Conservation (phyloP, 2,888 invertebrate species). For the Deilephila porcellus region DNA sequence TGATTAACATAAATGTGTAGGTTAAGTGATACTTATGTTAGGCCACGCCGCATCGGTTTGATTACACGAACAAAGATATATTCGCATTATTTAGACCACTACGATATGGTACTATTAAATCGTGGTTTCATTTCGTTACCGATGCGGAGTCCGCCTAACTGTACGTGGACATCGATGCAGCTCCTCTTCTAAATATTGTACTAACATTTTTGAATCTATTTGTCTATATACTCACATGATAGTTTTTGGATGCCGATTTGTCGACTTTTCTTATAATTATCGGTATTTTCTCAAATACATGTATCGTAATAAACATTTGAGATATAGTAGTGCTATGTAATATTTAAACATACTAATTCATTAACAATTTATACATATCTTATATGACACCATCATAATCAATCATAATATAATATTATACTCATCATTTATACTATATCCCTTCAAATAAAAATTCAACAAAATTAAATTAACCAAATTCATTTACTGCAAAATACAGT, state of each 20-base stretch:
- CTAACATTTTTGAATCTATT: neutral
- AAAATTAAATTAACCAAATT: neutral
- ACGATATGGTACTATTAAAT: too few species aligned
- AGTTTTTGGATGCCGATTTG: too few species aligned
- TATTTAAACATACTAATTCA: neutral
- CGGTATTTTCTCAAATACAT: too few species aligned
- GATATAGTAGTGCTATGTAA: neutral
- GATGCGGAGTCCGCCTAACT: neutral
- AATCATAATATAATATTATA: neutral
- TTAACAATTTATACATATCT: neutral
- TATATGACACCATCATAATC: neutral
- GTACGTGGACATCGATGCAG: neutral
- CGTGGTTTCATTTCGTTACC: neutral
- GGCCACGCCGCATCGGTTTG: neutral
- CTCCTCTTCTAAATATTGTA: neutral
- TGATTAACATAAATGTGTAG: neutral
- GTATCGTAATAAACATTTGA: neutral
- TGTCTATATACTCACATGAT: too few species aligned
- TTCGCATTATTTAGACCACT: too few species aligned
- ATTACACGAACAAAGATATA: too few species aligned
- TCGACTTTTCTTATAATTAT: too few species aligned
- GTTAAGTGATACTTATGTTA: neutral
- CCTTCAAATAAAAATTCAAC: conserved; percentile 1
- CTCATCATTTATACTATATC: conserved; percentile 8
- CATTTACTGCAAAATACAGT: too few species aligned